Percentiles rank a stretch among this genome's conserved stretches.
Evolutionary conservation across 2,113 vertebrate species (phyloP).

Genomic region (Dermatemys mawii): DNA sequence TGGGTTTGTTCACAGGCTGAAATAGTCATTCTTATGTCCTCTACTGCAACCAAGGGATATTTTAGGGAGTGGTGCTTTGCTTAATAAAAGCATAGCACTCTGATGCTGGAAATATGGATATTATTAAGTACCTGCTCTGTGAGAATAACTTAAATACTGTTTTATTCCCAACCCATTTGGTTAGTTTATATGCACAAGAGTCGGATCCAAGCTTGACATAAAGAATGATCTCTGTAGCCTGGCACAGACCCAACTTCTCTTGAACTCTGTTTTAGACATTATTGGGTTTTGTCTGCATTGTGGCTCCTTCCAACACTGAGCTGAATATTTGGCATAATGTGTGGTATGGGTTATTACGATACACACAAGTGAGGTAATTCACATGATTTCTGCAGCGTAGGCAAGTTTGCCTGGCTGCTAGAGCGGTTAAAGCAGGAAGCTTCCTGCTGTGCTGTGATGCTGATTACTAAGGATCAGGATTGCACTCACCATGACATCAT

Average conservation of each 20-base stretch:
- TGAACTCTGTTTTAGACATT: slow-evolving; percentile 75
- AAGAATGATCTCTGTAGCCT: slow-evolving; percentile 59
- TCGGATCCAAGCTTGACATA: slow-evolving; percentile 62
- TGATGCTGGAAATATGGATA: slow-evolving; percentile 67
- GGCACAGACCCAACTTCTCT: slow-evolving; percentile 52
- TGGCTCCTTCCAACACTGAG: slow-evolving; percentile 48
- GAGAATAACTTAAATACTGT: slow-evolving; percentile 57
- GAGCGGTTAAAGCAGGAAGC: slow-evolving; percentile 60
- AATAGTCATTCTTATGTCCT: slow-evolving; percentile 65
- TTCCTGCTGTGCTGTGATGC: slow-evolving; percentile 54
- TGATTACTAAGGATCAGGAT: slow-evolving; percentile 69
- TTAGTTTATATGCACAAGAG: slow-evolving; percentile 58
- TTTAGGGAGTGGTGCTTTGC: slow-evolving; percentile 60
- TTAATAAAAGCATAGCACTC: slow-evolving; percentile 60
- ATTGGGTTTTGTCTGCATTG: slow-evolving; percentile 54
- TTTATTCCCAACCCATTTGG: slow-evolving; percentile 61
- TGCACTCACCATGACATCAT: slow-evolving; percentile 68
- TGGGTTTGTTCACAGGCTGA: slow-evolving; percentile 72
- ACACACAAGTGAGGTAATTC: slow-evolving; percentile 78
- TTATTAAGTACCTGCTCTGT: slow-evolving; percentile 72
- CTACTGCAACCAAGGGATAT: slow-evolving; percentile 73
- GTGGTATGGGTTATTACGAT: slow-evolving; percentile 70
- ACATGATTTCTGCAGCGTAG: slow-evolving; percentile 69
- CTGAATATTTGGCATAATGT: slow-evolving; percentile 73
- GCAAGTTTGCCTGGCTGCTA: slow-evolving; percentile 63